Evolutionary conservation across 2,888 invertebrate genomes (phyloP), one percentile per base, ranked within the genome.

Genomic region (Stictocephala bisonia): DNA sequence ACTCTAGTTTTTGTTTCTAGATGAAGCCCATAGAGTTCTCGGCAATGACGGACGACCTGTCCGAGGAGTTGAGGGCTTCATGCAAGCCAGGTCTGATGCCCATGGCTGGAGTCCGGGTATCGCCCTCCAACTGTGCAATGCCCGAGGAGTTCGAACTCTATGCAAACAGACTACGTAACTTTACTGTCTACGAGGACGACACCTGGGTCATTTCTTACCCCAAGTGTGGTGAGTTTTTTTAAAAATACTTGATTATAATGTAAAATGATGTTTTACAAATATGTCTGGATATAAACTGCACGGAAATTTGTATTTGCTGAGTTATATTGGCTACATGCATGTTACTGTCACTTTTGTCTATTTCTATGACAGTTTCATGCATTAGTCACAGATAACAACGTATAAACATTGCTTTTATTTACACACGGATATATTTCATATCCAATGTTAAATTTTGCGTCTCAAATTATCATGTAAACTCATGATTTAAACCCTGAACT

Each of bases 171-270:
- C 80, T 84, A 29, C 73, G 79, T n/a, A 76, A 82, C 44, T 83
- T 84, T 73, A 75, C 80, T 60, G 80, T 83, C 1, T 74, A 82
- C 4, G 78, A 79, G 7, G 83, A 83, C 66, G 84, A 84, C 71
- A 78, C 82, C 9, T 84, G 83, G 82, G 80, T 84, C 40, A 80
- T 82, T 11, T 82, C 83, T 6, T 84, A 81, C 67, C 83, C 83
- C 0, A 84, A 84, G 77, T 82, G 82, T 71, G 84, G 84, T 83
- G 74, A 80, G 79, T 78, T 75, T 75, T 1, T n/a, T 44, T 15
- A n/a, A 11, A 44, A 15, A n/a, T 44, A 44, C 15, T 44, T 44
- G 15, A n/a, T 4, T n/a, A 11, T 7, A n/a, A n/a, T n/a, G n/a
- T n/a, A n/a, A n/a, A n/a, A n/a, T n/a, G n/a, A n/a, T n/a, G n/a